Evolutionary conservation across 2,888 invertebrate species (phyloP).

Genomic region (Rhagium mordax): DNA sequence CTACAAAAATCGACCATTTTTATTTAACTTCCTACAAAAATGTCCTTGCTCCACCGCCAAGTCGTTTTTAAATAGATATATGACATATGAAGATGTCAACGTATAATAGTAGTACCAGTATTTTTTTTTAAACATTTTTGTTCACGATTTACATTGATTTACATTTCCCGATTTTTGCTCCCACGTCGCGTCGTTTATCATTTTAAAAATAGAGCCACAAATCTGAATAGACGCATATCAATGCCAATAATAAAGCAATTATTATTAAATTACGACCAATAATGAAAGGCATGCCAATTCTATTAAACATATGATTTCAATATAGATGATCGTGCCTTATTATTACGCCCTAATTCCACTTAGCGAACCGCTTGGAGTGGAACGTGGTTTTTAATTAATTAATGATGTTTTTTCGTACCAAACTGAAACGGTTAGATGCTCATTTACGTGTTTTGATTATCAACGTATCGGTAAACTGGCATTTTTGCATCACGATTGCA

Average conservation of each 20-base stretch:
- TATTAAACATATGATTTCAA: slow-evolving; percentile 13
- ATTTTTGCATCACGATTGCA: no score
- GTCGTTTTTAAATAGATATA: neutral
- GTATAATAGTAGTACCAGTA: neutral
- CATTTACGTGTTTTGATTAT: neutral
- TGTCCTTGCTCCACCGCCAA: neutral
- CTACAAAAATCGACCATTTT: no score
- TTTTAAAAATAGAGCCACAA: neutral
- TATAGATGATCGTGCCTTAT: slow-evolving; percentile 28
- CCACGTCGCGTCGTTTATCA: neutral
- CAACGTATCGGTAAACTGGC: no score
- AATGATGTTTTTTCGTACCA: slow-evolving; percentile 15
- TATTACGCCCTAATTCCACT: slow-evolving; percentile 38
- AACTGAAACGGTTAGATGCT: neutral
- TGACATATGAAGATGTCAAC: neutral
- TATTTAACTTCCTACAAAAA: no score
- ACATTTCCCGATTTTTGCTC: neutral
- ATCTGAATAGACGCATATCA: neutral
- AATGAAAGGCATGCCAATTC: slow-evolving; percentile 26
- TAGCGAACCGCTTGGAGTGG: slow-evolving; percentile 27
- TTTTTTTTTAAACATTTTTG: neutral
- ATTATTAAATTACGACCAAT: slow-evolving; percentile 12
- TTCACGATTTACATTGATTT: neutral
- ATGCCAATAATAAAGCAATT: slow-evolving; percentile 4
- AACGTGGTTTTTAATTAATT: slow-evolving; percentile 24